phyloP scores from a whole-genome alignment of 37 sponge, comb jelly and placozoan genomes.

The Dysidea cf. avara region DNA sequence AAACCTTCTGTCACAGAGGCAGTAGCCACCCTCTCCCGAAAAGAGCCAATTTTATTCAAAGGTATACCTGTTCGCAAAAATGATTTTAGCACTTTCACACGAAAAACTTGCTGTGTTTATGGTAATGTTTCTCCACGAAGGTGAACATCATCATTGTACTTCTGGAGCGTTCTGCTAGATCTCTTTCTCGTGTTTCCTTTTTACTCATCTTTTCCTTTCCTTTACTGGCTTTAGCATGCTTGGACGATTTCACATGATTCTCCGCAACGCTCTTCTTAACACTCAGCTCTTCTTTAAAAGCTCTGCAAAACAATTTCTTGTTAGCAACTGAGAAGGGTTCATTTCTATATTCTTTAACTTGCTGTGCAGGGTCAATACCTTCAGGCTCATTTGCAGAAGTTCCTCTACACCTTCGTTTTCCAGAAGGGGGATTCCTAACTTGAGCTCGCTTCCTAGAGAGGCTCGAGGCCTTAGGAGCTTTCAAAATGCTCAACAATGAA shows the following conservation, averaged over 20 bases:
- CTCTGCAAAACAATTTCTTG: slow-evolving; percentile 44
- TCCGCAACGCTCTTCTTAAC: slow-evolving; percentile 12
- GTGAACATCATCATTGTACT: slow-evolving; percentile 15
- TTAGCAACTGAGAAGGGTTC: slow-evolving; percentile 26
- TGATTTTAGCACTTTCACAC: slow-evolving; percentile 15
- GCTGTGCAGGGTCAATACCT: slow-evolving; percentile 23
- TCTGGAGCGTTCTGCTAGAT: slow-evolving; percentile 21
- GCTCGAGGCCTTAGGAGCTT: too few relatives aligned
- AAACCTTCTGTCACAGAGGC: slow-evolving; percentile 7
- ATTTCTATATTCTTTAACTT: slow-evolving; percentile 28
- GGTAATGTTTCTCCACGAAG: slow-evolving; percentile 34
- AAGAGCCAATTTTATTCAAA: slow-evolving; percentile 5
- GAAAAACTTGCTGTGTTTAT: slow-evolving; percentile 19
- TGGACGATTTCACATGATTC: slow-evolving; percentile 24
- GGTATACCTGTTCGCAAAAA: slow-evolving; percentile 30
- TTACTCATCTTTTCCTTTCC: background rate
- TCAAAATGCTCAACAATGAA: too few relatives aligned
- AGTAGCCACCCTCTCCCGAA: slow-evolving; percentile 8
- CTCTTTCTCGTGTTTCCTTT: slow-evolving; percentile 39
- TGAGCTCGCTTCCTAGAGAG: too few relatives aligned
- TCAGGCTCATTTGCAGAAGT: slow-evolving; percentile 16
- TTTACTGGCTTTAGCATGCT: slow-evolving; percentile 4
- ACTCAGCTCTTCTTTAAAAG: slow-evolving; percentile 38
- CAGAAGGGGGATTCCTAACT: background rate
- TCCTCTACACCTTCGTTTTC: slow-evolving; percentile 13